Base-by-base conservation (phyloP, 2,797 vertebrate species). In the Eulemur rubriventer region DNA sequence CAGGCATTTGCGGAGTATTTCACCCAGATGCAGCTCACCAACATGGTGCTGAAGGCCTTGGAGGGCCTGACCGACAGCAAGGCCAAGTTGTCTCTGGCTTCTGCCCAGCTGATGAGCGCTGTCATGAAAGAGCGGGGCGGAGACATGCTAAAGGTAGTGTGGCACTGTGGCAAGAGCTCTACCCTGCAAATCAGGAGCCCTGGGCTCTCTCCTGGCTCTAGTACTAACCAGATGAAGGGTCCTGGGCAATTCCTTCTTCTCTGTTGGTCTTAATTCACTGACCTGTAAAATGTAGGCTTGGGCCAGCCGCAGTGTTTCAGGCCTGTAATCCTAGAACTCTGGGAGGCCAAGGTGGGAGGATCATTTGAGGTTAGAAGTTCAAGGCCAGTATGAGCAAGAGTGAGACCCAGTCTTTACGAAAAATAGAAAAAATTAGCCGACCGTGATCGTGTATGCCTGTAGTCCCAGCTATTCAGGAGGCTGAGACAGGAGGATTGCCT, bases 1-100 rank as follows among this genome's bases (percentile, higher is more conserved):
- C 89, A 97, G 96, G 95, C 93, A 1, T 97, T 94, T 18, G 90
- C 93, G 41, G 87, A 93, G 70, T 91, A 91, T 75, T 95, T 96
- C 85, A 86, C 90, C 1, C 13, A 91, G 41, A 3, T 28, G 4
- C 83, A 95, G 69, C 67, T 95, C 35, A 95, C 79, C 75, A 89
- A 16, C 8, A 61, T 97, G 61, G 83, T 92, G 75, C 61, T 96
- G 61, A 73, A 14, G 0, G 84, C 88, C 26, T 57, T 89, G 48
- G 91, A 96, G 30, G 75, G 61, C 69, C 76, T 94, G 84, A 86
- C 52, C 0, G 63, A 95, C 63, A 52, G 83, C 80, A 72, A 59
- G 50, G 61, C 88, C 35, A 82, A 79, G 41, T 50, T 93, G 35
- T 96, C 97, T 22, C 79, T 95, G 96, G 97, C 97, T 17, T 67